phyloP scores from a whole-genome alignment of 2,797 vertebrate species.

The Chaetophractus vellerosus region DNA sequence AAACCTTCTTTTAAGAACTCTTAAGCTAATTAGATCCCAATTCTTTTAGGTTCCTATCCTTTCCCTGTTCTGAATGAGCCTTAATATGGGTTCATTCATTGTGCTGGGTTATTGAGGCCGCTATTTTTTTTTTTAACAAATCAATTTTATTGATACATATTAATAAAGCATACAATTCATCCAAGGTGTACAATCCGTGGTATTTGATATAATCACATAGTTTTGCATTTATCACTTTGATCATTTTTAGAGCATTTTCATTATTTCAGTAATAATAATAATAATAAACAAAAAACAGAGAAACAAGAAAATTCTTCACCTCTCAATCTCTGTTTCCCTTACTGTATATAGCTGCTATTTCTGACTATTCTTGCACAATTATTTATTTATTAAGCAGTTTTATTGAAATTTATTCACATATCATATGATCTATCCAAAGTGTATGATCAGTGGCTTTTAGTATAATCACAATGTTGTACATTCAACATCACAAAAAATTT shows the following conservation, averaged over 20 bases:
- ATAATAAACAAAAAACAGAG: too few relatives aligned
- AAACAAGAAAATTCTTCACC: too few relatives aligned
- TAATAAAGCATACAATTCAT: too few relatives aligned
- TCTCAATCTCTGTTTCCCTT: too few relatives aligned
- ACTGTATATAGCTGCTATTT: too few relatives aligned
- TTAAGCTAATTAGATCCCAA: slow-evolving; percentile 27
- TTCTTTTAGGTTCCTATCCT: slow-evolving; percentile 12
- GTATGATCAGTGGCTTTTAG: neutral
- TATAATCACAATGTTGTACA: neutral
- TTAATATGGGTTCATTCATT: neutral
- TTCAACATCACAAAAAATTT: neutral
- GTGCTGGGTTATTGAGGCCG: neutral
- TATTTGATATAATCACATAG: too few relatives aligned
- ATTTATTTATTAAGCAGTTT: neutral
- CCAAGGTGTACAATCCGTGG: too few relatives aligned
- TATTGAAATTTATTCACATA: neutral
- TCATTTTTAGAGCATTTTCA: too few relatives aligned
- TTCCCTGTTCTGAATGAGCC: slow-evolving; percentile 3
- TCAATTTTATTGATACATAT: too few relatives aligned
- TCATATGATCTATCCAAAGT: neutral
- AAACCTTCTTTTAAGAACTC: slow-evolving; percentile 22
- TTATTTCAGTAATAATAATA: too few relatives aligned
- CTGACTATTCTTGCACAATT: neutral
- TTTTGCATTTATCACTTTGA: too few relatives aligned
- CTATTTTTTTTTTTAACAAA: neutral